Evolutionary conservation across 35 echinoderm and acorn worm species (phyloP).

Genomic region (Strongylocentrotus purpuratus): DNA sequence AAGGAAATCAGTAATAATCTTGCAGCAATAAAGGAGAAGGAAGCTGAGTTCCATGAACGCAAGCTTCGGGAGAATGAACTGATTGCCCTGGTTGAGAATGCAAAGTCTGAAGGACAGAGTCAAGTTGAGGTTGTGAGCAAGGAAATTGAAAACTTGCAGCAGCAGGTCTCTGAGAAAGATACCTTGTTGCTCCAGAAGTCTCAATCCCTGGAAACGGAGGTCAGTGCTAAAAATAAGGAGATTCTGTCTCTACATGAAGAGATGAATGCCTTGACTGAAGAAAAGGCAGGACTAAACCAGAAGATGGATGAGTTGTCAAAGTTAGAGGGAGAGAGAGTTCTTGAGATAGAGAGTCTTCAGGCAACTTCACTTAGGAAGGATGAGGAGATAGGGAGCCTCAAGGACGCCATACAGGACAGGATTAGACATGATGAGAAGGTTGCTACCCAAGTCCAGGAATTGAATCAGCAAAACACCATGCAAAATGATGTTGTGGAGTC

Average conservation of each 20-base stretch:
- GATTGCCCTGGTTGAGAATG: conserved; percentile 30
- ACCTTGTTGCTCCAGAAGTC: conserved; percentile 49
- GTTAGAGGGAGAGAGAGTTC: conserved; percentile 42
- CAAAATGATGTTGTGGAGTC: conserved; percentile 29
- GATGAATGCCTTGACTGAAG: conserved; percentile 33
- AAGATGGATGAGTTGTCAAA: conserved; percentile 55
- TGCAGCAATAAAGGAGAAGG: conserved; percentile 27
- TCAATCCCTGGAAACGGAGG: conserved; percentile 68
- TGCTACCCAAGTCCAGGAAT: conserved; percentile 18
- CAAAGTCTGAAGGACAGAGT: background rate
- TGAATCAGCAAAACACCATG: conserved; percentile 33
- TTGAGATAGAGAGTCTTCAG: conserved; percentile 66
- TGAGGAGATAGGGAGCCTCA: conserved; percentile 30
- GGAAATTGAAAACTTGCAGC: conserved; percentile 52
- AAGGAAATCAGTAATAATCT: conserved; percentile 40
- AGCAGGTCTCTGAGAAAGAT: conserved; percentile 48
- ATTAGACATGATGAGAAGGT: conserved; percentile 57
- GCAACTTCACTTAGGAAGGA: background rate
- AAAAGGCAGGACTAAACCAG: conserved; percentile 41
- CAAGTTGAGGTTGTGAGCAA: conserved; percentile 31
- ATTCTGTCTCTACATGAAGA: conserved; percentile 73
- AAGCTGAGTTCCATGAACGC: conserved; percentile 51
- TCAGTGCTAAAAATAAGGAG: conserved; percentile 88
- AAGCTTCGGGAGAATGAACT: conserved; percentile 56
- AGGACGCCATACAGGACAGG: conserved; percentile 50